Conservation (phyloP, 2,113 vertebrate species). For the Choloepus hoffmanni region DNA sequence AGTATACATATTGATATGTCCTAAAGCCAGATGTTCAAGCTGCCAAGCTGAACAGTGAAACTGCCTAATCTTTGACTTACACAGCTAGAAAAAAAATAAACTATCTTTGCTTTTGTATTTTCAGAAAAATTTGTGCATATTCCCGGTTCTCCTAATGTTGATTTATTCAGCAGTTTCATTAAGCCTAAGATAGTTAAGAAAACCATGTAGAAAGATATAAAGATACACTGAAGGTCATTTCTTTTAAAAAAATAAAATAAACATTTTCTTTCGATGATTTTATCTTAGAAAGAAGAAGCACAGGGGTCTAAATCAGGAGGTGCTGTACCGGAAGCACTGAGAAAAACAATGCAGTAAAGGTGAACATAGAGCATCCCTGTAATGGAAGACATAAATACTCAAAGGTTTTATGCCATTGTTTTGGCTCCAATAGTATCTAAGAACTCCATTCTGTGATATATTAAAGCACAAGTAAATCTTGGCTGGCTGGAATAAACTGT, state of each 20-base stretch:
- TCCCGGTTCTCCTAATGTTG: background rate
- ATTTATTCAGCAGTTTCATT: constrained; percentile 43
- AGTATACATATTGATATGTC: constrained; percentile 76
- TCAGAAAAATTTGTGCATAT: constrained; percentile 33
- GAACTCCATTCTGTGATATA: background rate
- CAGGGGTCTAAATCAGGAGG: background rate
- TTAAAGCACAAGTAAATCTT: background rate
- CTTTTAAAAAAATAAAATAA: background rate
- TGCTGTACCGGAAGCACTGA: background rate
- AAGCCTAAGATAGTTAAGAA: constrained; percentile 21
- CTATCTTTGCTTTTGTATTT: constrained; percentile 26
- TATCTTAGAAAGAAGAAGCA: constrained; percentile 8
- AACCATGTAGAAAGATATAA: constrained; percentile 14
- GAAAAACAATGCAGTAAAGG: background rate
- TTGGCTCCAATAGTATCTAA: background rate
- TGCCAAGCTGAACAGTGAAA: constrained; percentile 67
- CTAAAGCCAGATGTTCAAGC: constrained; percentile 76
- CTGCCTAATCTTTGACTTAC: constrained; percentile 69
- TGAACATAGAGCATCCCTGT: background rate
- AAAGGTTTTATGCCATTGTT: background rate
- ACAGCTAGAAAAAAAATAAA: constrained; percentile 50
- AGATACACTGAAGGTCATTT: constrained; percentile 45
- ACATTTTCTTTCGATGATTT: background rate
- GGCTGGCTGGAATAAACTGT: background rate
- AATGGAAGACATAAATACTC: background rate